Evolutionary conservation across 2,113 vertebrate species (phyloP), one percentile per base, ranked within the genome.

Genomic region (Bos indicus): DNA sequence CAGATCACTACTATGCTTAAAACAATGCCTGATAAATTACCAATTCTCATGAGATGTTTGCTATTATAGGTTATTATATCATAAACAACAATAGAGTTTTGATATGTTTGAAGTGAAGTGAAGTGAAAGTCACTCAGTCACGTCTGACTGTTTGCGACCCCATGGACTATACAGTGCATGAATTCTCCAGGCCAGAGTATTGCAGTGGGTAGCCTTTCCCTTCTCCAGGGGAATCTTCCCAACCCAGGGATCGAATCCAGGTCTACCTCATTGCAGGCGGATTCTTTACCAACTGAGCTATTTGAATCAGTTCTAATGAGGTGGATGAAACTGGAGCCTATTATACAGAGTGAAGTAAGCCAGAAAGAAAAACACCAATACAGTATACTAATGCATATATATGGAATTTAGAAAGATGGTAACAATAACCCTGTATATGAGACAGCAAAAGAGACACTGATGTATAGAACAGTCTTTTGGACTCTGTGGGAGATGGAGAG

Each of bases 31-130:
- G 7, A 16, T 2, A 82, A 17, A 52, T 82, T 80, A 52, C 11
- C 28, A 82, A 25, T 89, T 90, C 30, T 94, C 40, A 89, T n/a
- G 28, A 93, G 60, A 21, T 87, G 2, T 88, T 93, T 84, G n/a
- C 11, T 91, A 9, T 85, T 86, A 67, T 25, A 46, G 9, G 3
- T 3, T 82, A 77, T 52, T 52, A 90, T 59, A 90, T 54, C 40
- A 83, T 80, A 78, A 92, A 52, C 2, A 51, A 84, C 13, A 64
- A 74, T 43, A n/a, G 8, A 87, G 33, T 87, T 90, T 83, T 77
- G 28, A 77, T 67, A 59, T 64, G 8, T 15, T 82, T 92, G 36
- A 74, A 71, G n/a, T 71, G n/a, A 64, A 64, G 33, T 67, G 3
- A 71, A 71, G n/a, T 74, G 67, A 74, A 74, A 74, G n/a, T 25